phyloP scores from a whole-genome alignment of 2,797 vertebrate species.

The Channa striata region DNA sequence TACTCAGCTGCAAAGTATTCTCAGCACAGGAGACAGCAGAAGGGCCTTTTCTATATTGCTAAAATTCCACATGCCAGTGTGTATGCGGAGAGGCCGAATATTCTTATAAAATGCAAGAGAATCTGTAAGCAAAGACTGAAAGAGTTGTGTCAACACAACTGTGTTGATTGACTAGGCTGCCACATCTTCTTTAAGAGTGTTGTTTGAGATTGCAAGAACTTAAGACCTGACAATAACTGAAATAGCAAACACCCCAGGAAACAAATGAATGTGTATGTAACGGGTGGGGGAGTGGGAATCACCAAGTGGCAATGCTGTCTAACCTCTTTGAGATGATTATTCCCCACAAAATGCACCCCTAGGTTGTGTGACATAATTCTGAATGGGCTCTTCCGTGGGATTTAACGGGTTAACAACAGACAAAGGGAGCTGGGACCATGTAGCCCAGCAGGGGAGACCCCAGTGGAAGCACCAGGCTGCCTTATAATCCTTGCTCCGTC shows the following conservation, averaged over 20 bases:
- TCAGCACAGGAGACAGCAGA: constrained; percentile 17
- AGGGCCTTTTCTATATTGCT: not conserved
- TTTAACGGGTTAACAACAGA: constrained; percentile 88
- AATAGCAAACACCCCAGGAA: constrained; percentile 68
- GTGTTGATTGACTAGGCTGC: constrained; percentile 19
- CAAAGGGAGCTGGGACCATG: constrained; percentile 86
- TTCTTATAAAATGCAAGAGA: constrained; percentile 25
- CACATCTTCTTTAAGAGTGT: constrained; percentile 29
- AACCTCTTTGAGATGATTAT: constrained; percentile 88
- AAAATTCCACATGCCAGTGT: not conserved
- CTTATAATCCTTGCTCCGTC: constrained; percentile 78
- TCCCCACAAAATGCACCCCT: constrained; percentile 84
- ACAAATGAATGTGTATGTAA: constrained; percentile 60
- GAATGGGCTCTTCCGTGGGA: constrained; percentile 85
- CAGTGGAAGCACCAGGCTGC: constrained; percentile 81
- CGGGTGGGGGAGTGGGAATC: constrained; percentile 60
- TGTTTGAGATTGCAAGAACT: constrained; percentile 45
- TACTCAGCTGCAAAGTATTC: constrained; percentile 37
- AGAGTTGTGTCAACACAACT: not conserved
- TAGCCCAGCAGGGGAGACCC: constrained; percentile 83
- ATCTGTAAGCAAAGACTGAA: constrained; percentile 5
- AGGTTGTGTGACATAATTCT: constrained; percentile 85
- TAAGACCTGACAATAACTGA: constrained; percentile 59
- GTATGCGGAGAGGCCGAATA: constrained; percentile 3
- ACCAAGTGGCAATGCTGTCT: constrained; percentile 76